phyloP scores from a whole-genome alignment of 2,113 vertebrate species.

The Callipepla californica region DNA sequence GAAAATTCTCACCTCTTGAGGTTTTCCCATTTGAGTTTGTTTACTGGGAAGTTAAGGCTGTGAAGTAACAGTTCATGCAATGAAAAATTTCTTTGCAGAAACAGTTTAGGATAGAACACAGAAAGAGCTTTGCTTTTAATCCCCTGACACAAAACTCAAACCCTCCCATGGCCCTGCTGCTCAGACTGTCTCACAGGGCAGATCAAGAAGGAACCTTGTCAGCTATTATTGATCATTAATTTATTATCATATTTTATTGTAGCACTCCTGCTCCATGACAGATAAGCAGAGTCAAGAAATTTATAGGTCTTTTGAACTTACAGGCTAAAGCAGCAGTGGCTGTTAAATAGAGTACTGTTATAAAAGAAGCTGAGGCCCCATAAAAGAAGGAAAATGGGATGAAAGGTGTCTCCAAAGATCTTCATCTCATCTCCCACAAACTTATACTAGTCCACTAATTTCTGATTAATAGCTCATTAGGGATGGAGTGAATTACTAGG shows the following conservation, averaged over 20 bases:
- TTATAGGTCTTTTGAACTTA: conserved; percentile 61
- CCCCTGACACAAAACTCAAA: not conserved
- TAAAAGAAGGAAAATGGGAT: conserved; percentile 53
- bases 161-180: not conserved
- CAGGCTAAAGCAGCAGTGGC: conserved; percentile 44
- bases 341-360: conserved; percentile 45
- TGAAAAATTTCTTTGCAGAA: not conserved
- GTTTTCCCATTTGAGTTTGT: not conserved
- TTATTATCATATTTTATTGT: conserved; percentile 54
- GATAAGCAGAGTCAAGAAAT: conserved; percentile 41
- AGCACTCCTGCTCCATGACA: conserved; percentile 21
- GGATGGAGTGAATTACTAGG: not conserved
- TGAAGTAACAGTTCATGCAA: not conserved
- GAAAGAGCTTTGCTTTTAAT: not conserved
- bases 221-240: conserved; percentile 62
- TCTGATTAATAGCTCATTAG: conserved; percentile 50
- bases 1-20: not conserved
- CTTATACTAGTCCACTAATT: not conserved
- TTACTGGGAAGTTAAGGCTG: not conserved
- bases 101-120: not conserved
- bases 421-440: conserved; percentile 23
- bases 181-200: not conserved
- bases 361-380: conserved; percentile 34
- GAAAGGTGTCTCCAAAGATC: conserved; percentile 47
- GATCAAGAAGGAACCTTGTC: conserved; percentile 6